phyloP scores from a whole-genome alignment of 2,888 invertebrate species.

The Cryptocheilus praepositus region DNA sequence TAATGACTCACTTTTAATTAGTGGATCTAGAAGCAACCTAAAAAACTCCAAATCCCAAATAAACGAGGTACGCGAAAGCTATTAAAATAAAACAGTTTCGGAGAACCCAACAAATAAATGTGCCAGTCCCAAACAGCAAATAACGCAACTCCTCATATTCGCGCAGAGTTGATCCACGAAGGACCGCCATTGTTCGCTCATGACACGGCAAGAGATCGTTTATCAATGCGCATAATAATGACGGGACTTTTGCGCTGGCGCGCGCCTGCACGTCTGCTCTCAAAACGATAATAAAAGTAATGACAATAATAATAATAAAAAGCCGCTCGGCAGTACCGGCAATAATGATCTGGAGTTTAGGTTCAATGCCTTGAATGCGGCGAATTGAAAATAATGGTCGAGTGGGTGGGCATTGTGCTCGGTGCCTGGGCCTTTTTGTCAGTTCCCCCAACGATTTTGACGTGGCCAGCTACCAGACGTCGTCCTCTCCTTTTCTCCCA shows the following conservation, averaged over 20 bases:
- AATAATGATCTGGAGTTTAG: conserved; percentile 20
- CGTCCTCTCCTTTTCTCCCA: conserved; percentile 1
- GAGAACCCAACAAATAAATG: too few species aligned
- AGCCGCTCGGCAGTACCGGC: too few species aligned
- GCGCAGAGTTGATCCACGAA: conserved; percentile 7
- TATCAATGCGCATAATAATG: conserved; percentile 64
- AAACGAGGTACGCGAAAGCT: too few species aligned
- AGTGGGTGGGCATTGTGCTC: conserved; percentile 44
- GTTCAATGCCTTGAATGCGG: conserved; percentile 51
- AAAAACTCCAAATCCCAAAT: too few species aligned
- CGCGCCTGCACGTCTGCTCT: conserved; percentile 18
- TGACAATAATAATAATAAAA: conserved; percentile 32
- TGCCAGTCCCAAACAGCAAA: too few species aligned
- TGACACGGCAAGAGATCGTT: conserved; percentile 59
- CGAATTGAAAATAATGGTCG: conserved; percentile 57
- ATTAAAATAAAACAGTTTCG: too few species aligned
- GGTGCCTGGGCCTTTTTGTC: conserved; percentile 40
- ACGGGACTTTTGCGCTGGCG: conserved; percentile 40
- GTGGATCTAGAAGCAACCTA: too few species aligned
- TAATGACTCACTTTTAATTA: too few species aligned
- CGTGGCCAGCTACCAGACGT: not conserved
- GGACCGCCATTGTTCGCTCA: conserved; percentile 40
- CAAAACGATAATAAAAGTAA: too few species aligned
- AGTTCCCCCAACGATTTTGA: conserved; percentile 22
- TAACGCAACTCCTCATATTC: too few species aligned